Evolutionary conservation across 2,797 vertebrate genomes (phyloP).

Genomic region (Muraenolepis orangiensis): DNA sequence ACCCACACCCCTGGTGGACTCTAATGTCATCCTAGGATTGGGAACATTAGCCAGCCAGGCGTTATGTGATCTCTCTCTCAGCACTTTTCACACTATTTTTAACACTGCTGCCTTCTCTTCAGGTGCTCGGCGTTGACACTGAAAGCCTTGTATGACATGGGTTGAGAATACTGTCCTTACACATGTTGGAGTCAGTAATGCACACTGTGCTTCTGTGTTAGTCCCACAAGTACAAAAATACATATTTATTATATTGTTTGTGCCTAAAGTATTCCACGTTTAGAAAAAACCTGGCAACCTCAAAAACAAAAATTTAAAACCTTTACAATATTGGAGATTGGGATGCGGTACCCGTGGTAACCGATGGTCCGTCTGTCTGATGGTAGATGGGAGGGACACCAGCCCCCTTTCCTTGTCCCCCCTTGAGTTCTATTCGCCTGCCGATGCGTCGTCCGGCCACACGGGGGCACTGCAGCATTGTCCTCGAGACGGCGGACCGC

Average conservation of each 20-base stretch:
- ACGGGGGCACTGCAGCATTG: conserved; percentile 61
- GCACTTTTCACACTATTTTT: background rate
- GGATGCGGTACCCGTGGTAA: too few species aligned
- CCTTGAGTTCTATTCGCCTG: background rate
- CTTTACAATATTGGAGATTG: background rate
- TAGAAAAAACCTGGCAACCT: background rate
- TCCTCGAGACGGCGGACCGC: background rate
- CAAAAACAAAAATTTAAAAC: background rate
- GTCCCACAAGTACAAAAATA: background rate
- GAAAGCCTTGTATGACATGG: background rate
- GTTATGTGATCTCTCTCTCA: background rate
- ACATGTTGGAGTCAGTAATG: background rate
- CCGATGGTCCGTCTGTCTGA: background rate
- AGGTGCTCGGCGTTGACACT: background rate
- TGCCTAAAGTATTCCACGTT: background rate
- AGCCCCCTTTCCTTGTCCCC: too few species aligned
- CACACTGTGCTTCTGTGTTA: background rate
- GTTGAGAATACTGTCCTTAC: background rate
- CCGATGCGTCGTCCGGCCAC: conserved; percentile 47
- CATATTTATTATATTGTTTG: too few species aligned
- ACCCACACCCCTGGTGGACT: background rate
- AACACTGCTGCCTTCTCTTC: background rate
- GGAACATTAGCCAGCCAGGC: background rate
- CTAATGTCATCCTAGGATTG: background rate
- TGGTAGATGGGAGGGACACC: too few species aligned